Percentiles rank a stretch among this genome's conserved stretches.
phyloP scores from a whole-genome alignment of 1,140 invertebrate genomes.

The Aradophagus sp. region DNA sequence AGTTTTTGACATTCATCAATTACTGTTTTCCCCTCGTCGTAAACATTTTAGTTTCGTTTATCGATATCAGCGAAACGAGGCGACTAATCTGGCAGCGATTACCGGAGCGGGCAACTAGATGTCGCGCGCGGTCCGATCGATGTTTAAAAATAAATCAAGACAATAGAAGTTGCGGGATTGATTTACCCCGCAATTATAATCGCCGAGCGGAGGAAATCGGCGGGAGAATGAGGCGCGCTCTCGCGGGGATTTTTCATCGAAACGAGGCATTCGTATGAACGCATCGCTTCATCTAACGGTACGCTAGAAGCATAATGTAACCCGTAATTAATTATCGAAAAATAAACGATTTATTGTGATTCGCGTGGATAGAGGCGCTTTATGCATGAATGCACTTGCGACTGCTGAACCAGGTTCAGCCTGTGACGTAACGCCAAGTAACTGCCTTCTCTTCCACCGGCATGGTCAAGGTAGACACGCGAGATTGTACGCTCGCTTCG shows the following conservation, averaged over 20 bases:
- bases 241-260: constrained; percentile 19
- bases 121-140: no score
- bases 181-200: constrained; percentile 29
- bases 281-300: constrained; percentile 30
- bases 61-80: no score
- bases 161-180: constrained; percentile 6
- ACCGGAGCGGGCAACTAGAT: no score
- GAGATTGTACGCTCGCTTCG: constrained; percentile 42
- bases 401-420: constrained; percentile 54
- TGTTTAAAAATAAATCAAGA: no score
- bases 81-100: no score
- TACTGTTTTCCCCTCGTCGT: no score
- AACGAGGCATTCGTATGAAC: constrained; percentile 23
- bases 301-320: constrained; percentile 25
- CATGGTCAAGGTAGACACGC: constrained; percentile 60
- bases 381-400: constrained; percentile 57
- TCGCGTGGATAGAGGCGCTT: constrained; percentile 32
- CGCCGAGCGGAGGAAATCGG: constrained; percentile 1
- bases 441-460: constrained; percentile 51
- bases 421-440: constrained; percentile 56
- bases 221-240: constrained; percentile 5
- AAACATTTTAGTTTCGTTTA: no score
- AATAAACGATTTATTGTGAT: constrained; percentile 42
- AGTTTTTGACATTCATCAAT: no score
- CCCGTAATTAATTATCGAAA: constrained; percentile 37